These are phyloP conservation scores for Colletes collaris DNA, from an alignment of 2,888 invertebrate species.

Conservation along the genomic window DNA sequence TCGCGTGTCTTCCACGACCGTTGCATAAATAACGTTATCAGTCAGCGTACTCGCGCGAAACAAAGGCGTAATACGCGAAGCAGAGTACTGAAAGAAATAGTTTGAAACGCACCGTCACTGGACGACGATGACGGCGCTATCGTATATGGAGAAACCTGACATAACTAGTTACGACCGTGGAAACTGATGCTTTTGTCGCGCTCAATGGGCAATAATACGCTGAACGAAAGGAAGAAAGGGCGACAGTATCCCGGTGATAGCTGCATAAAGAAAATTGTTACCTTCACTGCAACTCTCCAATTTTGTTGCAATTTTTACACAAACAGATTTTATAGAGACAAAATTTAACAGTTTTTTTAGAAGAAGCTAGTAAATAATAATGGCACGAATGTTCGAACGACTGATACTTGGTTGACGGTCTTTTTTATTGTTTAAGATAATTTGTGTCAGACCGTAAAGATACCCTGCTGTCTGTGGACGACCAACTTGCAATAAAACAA, in stretches of 20 bases:
- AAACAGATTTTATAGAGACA: background rate
- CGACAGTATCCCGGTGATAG: too few relatives aligned
- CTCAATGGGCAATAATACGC: constrained; percentile 22
- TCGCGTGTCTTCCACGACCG: constrained; percentile 26
- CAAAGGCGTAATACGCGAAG: constrained; percentile 19
- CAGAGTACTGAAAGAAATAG: background rate
- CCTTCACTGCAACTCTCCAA: too few relatives aligned
- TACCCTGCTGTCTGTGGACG: background rate
- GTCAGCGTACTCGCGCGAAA: constrained; percentile 33
- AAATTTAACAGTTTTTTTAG: background rate
- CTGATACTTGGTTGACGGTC: background rate
- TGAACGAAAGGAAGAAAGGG: background rate
- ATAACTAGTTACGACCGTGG: constrained; percentile 43
- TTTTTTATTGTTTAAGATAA: constrained; percentile 10
- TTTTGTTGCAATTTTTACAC: background rate
- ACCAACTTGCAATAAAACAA: background rate
- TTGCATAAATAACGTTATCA: constrained; percentile 38
- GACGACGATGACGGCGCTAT: constrained; percentile 8
- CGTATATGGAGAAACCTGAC: constrained; percentile 42
- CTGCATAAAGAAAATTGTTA: too few relatives aligned
- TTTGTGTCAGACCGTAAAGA: too few relatives aligned
- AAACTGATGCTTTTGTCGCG: constrained; percentile 36
- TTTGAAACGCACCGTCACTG: constrained; percentile 1
- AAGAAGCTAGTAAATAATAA: background rate
- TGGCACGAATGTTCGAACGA: background rate